A percentile compares a stretch with the other conserved stretches of the same genome.
Evolutionary conservation across 2,888 invertebrate species (phyloP).

Genomic region (Drosophila leonis): DNA sequence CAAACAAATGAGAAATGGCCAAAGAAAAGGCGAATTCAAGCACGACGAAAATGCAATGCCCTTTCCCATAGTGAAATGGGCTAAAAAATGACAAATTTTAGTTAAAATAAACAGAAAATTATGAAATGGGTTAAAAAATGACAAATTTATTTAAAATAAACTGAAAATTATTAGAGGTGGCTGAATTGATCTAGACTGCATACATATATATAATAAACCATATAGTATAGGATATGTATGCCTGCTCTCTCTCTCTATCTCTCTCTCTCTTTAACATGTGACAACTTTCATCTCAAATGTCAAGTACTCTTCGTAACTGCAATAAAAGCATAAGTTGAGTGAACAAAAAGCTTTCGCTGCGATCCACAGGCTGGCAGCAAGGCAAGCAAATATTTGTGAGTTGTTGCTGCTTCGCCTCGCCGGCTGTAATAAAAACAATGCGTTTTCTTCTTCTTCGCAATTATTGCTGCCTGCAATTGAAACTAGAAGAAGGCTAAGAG

Average conservation of each 20-base stretch:
- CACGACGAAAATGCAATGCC: conserved; percentile 9
- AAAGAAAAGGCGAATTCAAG: conserved; percentile 8
- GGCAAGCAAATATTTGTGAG: conserved; percentile 13
- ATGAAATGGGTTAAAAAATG: too few relatives aligned
- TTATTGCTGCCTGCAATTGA: conserved; percentile 72
- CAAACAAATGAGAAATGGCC: conserved; percentile 29
- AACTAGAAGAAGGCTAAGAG: conserved; percentile 55
- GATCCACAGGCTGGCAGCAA: not conserved
- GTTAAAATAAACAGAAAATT: not conserved
- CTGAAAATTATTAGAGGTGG: not conserved
- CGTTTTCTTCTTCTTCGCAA: conserved; percentile 55
- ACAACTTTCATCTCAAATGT: not conserved
- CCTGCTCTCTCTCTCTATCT: too few relatives aligned
- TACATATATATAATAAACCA: not conserved
- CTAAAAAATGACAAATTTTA: not conserved
- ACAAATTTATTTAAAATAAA: not conserved
- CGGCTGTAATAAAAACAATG: conserved; percentile 62
- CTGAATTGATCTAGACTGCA: not conserved
- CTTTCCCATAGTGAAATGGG: not conserved
- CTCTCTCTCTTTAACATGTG: too few relatives aligned
- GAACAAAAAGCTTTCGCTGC: not conserved
- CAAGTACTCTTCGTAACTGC: not conserved
- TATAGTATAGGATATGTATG: not conserved
- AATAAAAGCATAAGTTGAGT: not conserved
- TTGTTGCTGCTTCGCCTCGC: conserved; percentile 11